phyloP scores from a whole-genome alignment of 2,888 invertebrate species.

The Nematopogon swammerdamellus region DNA sequence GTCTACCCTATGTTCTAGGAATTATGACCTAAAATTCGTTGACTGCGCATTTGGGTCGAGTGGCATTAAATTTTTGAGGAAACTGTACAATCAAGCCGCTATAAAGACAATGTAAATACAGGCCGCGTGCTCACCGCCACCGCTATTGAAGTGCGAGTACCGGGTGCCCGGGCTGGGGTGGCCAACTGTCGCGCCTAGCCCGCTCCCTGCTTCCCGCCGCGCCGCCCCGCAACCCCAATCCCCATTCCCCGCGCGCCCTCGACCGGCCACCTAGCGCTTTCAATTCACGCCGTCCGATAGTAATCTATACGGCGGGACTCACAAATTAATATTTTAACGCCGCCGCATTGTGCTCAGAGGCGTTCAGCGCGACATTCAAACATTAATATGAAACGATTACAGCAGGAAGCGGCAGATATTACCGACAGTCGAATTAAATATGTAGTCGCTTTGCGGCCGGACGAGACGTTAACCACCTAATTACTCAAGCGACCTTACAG shows the following conservation, averaged over 20 bases:
- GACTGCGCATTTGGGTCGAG: too few species aligned
- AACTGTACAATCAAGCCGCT: too few species aligned
- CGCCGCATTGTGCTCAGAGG: background rate
- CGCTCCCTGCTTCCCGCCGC: background rate
- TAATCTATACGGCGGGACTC: constrained; percentile 39
- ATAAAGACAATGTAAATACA: background rate
- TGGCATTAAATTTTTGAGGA: too few species aligned
- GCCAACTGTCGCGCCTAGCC: constrained; percentile 42
- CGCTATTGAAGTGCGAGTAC: too few species aligned
- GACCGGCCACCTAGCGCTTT: background rate
- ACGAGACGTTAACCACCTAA: background rate
- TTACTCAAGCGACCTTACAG: background rate
- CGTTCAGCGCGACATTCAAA: background rate
- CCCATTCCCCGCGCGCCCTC: too few species aligned
- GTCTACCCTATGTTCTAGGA: too few species aligned
- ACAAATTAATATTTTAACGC: constrained; percentile 27
- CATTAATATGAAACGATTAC: background rate
- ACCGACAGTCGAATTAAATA: background rate
- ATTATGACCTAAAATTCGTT: too few species aligned
- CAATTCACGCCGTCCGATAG: constrained; percentile 25
- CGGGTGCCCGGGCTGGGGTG: constrained; percentile 34
- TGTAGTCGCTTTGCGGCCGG: background rate
- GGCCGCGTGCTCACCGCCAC: background rate
- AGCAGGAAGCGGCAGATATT: background rate
- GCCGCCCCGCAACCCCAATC: background rate